Percentiles rank a stretch among this genome's conserved stretches.
These are phyloP conservation scores for Saguinus oedipus DNA, from an alignment of 2,797 vertebrate species.

Conservation along the genomic window DNA sequence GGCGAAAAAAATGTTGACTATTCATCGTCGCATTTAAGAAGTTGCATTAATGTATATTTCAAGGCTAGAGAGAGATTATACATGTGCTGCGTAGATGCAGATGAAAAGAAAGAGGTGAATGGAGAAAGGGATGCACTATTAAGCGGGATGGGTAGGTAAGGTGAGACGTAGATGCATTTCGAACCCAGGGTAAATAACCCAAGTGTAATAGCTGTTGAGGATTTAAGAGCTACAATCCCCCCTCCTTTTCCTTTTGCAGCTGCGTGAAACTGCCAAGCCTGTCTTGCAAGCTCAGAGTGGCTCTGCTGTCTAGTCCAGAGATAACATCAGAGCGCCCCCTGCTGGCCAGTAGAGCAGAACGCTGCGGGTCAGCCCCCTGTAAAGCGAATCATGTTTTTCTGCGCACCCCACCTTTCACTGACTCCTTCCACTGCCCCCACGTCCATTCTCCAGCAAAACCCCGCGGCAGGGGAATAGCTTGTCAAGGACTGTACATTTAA, in stretches of 20 bases:
- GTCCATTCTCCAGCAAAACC: neutral
- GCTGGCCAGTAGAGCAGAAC: conserved; percentile 82
- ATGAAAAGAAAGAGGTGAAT: conserved; percentile 47
- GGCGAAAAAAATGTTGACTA: conserved; percentile 88
- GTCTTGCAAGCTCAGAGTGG: neutral
- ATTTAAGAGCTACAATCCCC: conserved; percentile 62
- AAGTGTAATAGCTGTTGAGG: conserved; percentile 79
- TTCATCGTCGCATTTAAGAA: conserved; percentile 85
- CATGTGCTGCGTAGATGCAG: neutral
- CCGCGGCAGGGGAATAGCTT: conserved; percentile 50
- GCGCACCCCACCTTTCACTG: neutral
- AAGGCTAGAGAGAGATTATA: conserved; percentile 65
- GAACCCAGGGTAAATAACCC: conserved; percentile 85
- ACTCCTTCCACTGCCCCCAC: neutral
- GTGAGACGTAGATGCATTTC: conserved; percentile 86
- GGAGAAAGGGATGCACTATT: conserved; percentile 4
- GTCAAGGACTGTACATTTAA: conserved; percentile 60
- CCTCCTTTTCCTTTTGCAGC: conserved; percentile 55
- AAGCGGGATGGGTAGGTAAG: conserved; percentile 80
- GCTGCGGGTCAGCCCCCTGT: conserved; percentile 38
- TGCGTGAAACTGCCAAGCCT: conserved; percentile 61
- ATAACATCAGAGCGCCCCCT: conserved; percentile 93
- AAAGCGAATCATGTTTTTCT: neutral
- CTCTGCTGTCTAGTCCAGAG: conserved; percentile 68
- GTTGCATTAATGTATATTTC: conserved; percentile 81